phyloP scores from a whole-genome alignment of 2,797 vertebrate genomes.

The Fringilla coelebs region DNA sequence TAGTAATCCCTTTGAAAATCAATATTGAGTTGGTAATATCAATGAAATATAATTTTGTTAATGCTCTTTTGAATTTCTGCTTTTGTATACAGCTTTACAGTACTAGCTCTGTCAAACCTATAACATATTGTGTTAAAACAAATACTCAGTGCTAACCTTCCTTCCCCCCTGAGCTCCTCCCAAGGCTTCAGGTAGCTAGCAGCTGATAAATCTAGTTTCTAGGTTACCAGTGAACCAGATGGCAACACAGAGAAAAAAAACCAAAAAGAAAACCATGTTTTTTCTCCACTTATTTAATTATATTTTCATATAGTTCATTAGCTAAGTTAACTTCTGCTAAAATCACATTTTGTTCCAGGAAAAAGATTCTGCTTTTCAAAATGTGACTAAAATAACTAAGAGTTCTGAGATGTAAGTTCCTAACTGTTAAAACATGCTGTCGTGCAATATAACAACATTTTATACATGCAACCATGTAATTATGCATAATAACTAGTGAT shows the following conservation, averaged over 20 bases:
- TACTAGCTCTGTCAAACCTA: background rate
- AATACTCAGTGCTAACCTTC: background rate
- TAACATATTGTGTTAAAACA: background rate
- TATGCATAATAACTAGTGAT: slow-evolving; percentile 72
- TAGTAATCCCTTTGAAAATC: background rate
- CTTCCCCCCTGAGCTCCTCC: background rate
- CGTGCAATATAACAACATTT: slow-evolving; percentile 66
- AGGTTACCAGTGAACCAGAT: slow-evolving; percentile 54
- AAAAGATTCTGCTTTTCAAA: slow-evolving; percentile 25
- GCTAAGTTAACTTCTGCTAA: slow-evolving; percentile 27
- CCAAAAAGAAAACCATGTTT: background rate
- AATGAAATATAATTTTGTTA: background rate
- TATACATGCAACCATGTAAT: slow-evolving; percentile 72
- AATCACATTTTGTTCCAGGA: slow-evolving; percentile 8
- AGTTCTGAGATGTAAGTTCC: slow-evolving; percentile 69
- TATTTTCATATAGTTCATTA: slow-evolving; percentile 44
- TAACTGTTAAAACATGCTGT: slow-evolving; percentile 73
- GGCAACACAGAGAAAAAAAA: background rate
- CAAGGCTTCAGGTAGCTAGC: slow-evolving; percentile 37
- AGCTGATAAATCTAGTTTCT: slow-evolving; percentile 60
- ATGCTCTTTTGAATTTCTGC: background rate
- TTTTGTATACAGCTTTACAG: background rate
- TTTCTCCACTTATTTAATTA: slow-evolving; percentile 34
- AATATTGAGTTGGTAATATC: background rate
- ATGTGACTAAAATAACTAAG: slow-evolving; percentile 64